These are phyloP conservation scores for Pycnonotus jocosus DNA, from an alignment of 2,113 vertebrate genomes.

Conservation along the genomic window DNA sequence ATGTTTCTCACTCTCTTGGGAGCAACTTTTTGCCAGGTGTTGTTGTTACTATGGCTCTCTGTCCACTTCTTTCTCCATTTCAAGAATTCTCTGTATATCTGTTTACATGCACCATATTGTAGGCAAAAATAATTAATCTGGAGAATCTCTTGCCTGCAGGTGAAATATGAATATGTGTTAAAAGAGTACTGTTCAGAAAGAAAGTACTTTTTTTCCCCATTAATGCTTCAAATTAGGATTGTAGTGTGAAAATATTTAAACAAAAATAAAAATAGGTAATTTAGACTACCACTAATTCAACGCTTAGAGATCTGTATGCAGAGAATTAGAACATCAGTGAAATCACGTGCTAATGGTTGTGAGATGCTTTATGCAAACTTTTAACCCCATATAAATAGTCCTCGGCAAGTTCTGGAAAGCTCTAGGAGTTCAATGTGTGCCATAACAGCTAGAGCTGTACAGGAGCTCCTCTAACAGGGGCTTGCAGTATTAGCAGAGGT, in stretches of 20 bases:
- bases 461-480: neutral
- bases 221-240: neutral
- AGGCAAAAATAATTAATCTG: constrained; percentile 1
- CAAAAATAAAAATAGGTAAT: neutral
- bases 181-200: neutral
- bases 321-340: neutral
- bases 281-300: neutral
- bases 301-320: neutral
- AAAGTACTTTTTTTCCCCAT: neutral
- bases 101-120: neutral
- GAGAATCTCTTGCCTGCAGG: neutral
- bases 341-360: neutral
- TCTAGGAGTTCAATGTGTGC: neutral
- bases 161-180: neutral
- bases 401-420: neutral
- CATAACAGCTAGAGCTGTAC: neutral
- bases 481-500: neutral
- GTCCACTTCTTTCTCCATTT: neutral
- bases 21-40: neutral
- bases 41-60: neutral
- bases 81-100: neutral
- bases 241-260: neutral
- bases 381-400: neutral
- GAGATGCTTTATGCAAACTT: neutral
- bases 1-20: neutral